phyloP scores from a whole-genome alignment of 2,113 vertebrate species.

The Eulemur rufifrons region DNA sequence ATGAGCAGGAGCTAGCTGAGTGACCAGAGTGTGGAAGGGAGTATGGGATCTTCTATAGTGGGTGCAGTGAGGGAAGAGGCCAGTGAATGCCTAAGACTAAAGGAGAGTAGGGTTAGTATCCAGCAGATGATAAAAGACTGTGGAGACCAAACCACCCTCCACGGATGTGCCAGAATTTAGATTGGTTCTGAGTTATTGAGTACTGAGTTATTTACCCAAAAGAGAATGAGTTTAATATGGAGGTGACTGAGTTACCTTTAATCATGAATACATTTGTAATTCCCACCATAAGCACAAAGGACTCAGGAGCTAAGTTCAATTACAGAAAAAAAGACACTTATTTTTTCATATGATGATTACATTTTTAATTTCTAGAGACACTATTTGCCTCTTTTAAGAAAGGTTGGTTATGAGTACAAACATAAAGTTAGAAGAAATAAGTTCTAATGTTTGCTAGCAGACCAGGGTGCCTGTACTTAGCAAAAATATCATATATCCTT shows the following conservation, averaged over 20 bases:
- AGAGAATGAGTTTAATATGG: neutral
- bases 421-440: too few species aligned
- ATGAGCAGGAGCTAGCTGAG: neutral
- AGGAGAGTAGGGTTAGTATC: neutral
- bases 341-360: neutral
- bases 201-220: neutral
- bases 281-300: neutral
- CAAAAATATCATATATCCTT: too few species aligned
- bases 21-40: neutral
- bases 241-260: neutral
- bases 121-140: neutral
- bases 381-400: neutral
- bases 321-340: neutral
- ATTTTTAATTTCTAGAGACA: slow-evolving; percentile 27
- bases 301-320: neutral
- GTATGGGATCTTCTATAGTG: neutral
- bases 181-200: neutral
- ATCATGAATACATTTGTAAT: neutral
- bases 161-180: neutral
- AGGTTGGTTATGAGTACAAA: too few species aligned
- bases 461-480: too few species aligned
- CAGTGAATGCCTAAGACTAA: neutral
- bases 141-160: neutral
- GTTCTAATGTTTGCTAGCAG: too few species aligned
- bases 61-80: neutral